Base-by-base conservation (phyloP, 2,888 invertebrate genomes). In the Diadegma fenestrale region DNA sequence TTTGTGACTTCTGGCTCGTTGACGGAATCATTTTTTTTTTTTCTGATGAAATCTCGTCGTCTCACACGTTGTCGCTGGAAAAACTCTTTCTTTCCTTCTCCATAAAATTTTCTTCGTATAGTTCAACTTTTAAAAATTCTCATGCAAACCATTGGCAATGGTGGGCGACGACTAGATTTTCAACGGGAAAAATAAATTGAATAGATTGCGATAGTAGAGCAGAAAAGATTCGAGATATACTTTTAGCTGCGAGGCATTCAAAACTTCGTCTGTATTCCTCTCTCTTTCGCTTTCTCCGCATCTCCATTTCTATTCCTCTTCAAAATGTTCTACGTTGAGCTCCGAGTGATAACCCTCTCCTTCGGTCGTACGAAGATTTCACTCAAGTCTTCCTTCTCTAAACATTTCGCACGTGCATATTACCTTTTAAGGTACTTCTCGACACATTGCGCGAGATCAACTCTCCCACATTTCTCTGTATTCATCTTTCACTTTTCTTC, bases 141-240 rank as follows among this genome's bases (percentile, higher is more conserved):
- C 75, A 19, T 48, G 19, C 17, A 43, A 14, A 26, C 22, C 64
- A 26, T 63, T 63, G 54, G 63, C 22, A 54, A 45, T 48, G n/a
- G 30, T 4, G 66, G 80, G 80, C 77, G 76, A 86, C 88, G 85
- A 87, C 86, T 88, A 83, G 85, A 87, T 87, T 88, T 88, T 88
- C 19, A 37, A 63, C 84, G 19, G 71, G 54, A 85, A 84, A 87
- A 86, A 84, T 86, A 87, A 87, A 88, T 88, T 88, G 87, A 88
- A 89, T 87, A 87, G 85, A 87, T 88, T 86, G 83, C 76, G 58
- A 84, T 72, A n/a, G 63, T 79, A 37, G 61, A 66, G 41, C 33
- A 63, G 45, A 76, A 71, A 58, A 69, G 68, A 54, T 43, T 80
- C 41, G 51, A 45, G 51, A 66, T n/a, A 41, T 61, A 54, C 41